Evolutionary conservation across 1,140 invertebrate genomes (phyloP).

Genomic region (Drosophila kohkoa): DNA sequence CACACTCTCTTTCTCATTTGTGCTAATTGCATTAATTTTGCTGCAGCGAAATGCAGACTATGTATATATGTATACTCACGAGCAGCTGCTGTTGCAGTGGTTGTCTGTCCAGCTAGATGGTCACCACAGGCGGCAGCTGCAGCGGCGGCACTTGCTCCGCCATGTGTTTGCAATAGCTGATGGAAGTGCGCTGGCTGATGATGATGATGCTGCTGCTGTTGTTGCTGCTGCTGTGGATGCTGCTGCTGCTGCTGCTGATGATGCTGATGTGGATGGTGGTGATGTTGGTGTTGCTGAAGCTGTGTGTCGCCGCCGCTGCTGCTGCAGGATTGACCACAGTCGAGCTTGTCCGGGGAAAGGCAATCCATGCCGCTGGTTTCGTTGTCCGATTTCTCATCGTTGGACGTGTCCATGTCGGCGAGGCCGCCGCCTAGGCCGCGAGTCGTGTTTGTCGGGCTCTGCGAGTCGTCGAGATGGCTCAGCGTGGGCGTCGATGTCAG

Average conservation of each 20-base stretch:
- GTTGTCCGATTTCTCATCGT: constrained; percentile 79
- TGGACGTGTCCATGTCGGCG: constrained; percentile 82
- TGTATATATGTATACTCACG: constrained; percentile 47
- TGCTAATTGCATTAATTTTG: constrained; percentile 38
- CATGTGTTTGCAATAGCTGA: constrained; percentile 69
- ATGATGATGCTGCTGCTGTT: constrained; percentile 61
- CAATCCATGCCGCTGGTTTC: constrained; percentile 81
- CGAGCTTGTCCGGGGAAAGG: constrained; percentile 72
- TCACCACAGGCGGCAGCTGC: constrained; percentile 67
- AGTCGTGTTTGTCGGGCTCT: constrained; percentile 68
- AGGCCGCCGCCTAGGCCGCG: constrained; percentile 71
- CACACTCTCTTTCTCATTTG: neutral
- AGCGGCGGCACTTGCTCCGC: constrained; percentile 57
- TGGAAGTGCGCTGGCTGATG: constrained; percentile 70
- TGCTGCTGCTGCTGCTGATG: constrained; percentile 45
- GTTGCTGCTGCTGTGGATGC: constrained; percentile 19
- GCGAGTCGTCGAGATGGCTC: constrained; percentile 75
- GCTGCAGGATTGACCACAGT: constrained; percentile 68
- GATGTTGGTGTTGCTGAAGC: constrained; percentile 41
- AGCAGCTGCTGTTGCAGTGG: constrained; percentile 69
- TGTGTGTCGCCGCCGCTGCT: constrained; percentile 55
- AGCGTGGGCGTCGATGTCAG: constrained; percentile 86
- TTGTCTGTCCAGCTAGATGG: constrained; percentile 68
- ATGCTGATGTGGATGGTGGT: constrained; percentile 57
- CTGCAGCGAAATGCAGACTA: no score